Conservation (phyloP, 2,113 vertebrate species). For the Melanotaenia duboulayi region DNA sequence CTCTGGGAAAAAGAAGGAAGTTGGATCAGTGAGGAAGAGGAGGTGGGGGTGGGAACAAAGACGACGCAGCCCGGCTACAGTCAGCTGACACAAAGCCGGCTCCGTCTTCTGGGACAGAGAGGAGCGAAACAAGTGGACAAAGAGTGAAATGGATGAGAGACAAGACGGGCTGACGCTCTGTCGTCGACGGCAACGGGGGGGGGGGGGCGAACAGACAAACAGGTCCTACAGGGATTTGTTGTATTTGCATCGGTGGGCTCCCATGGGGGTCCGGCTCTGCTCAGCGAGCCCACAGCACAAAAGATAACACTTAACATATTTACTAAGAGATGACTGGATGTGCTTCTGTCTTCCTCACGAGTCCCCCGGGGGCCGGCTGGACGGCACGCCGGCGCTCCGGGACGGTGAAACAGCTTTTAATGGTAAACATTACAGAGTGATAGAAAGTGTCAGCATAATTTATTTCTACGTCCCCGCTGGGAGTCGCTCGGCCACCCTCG, state of each 20-base stretch:
- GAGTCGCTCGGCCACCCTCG: conserved; percentile 58
- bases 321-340: conserved; percentile 97
- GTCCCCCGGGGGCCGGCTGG: conserved; percentile 70
- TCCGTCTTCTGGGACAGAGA: conserved; percentile 72
- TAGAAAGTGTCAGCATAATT: conserved; percentile 84
- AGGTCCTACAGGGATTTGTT: conserved; percentile 92
- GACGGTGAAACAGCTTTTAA: conserved; percentile 91
- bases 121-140: conserved; percentile 69
- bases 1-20: conserved; percentile 84
- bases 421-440: conserved; percentile 92
- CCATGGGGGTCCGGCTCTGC: conserved; percentile 89
- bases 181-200: conserved; percentile 27
- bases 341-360: too few relatives aligned
- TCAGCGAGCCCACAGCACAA: conserved; percentile 91
- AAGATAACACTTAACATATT: conserved; percentile 99
- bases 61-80: conserved; percentile 78
- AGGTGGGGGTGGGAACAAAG: conserved; percentile 89
- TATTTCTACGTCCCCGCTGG: conserved; percentile 81
- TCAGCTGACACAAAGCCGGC: conserved; percentile 89
- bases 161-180: conserved; percentile 68
- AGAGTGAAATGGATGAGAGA: conserved; percentile 76
- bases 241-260: conserved; percentile 95
- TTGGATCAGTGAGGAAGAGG: conserved; percentile 88
- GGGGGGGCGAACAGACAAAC: conserved; percentile 70
- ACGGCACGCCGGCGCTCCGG: conserved; percentile 85